phyloP scores from a whole-genome alignment of 2,113 vertebrate genomes.

The Nesogale talazaci region DNA sequence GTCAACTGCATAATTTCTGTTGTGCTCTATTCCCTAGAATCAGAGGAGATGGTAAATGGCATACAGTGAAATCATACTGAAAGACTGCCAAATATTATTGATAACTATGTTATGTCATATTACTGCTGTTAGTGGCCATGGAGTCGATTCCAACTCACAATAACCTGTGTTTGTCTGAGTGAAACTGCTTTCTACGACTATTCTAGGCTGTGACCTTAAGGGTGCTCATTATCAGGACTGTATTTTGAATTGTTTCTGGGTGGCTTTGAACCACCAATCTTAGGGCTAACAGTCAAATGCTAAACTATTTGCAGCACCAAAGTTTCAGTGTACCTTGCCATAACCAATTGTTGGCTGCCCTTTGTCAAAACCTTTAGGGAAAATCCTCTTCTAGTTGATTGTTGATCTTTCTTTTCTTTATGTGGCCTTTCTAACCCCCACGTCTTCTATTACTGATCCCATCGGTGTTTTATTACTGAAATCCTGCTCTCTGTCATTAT shows the following conservation, averaged over 20 bases:
- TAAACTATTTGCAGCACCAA: background rate
- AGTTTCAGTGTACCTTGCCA: background rate
- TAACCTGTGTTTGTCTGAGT: background rate
- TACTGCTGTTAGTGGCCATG: rapidly evolving
- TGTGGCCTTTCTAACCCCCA: background rate
- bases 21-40: conserved; percentile 19
- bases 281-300: background rate
- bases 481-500: background rate
- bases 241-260: background rate
- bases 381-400: background rate
- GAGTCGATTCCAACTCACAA: background rate
- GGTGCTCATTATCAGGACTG: background rate
- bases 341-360: background rate
- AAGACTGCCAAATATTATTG: background rate
- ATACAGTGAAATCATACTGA: background rate
- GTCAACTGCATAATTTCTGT: background rate
- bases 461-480: background rate
- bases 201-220: background rate
- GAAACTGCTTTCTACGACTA: background rate
- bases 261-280: background rate
- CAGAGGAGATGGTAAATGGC: conserved; percentile 16
- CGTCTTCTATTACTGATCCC: background rate
- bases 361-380: background rate
- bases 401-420: background rate
- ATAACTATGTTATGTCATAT: background rate